Evolutionary conservation across 2,797 vertebrate species (phyloP), one percentile per base, ranked within the genome.

Genomic region (Cynopterus sphinx): DNA sequence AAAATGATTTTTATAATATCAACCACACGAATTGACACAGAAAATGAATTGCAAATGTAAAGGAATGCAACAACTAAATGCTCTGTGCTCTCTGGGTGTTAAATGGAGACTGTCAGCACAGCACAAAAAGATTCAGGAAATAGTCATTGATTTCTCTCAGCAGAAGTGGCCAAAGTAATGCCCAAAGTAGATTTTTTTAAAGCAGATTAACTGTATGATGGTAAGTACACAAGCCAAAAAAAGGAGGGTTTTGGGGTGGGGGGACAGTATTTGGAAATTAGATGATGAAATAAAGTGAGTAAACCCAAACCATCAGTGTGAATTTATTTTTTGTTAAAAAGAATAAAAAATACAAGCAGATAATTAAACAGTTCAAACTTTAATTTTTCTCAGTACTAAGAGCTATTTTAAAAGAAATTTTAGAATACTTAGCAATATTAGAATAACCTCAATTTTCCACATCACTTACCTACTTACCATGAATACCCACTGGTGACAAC

Each of bases 1-100:
- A 97, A 97, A 97, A 97, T 97, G 97, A 96, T 97, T 97, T 98
- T 97, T 97, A 96, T 96, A 96, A 94, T 97, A 98, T 95, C 95
- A 93, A 73, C 95, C 97, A 95, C 97, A 94, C 74, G 96, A 97
- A 97, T 94, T 96, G 97, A 97, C 95, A 97, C 96, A 96, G 97
- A 97, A 97, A 97, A 97, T 97, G 97, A 97, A 96, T 97, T 96
- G 82, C 93, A 96, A 96, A 98, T 97, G 94, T 89, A 88, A 97
- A 79, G 22, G 88, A 97, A 97, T 77, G 97, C 96, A 97, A 75
- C 92, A 92, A 88, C 96, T 94, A 95, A 95, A 95, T 95, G 97
- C 63, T 95, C 88, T 84, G 82, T 89, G 94, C 86, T 83, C 59
- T 95, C 90, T 59, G 43, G 49, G 22, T 96, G 88, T 94, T 94